Base-by-base conservation (phyloP, 2,888 invertebrate species). In the Mellilla xanthometata region DNA sequence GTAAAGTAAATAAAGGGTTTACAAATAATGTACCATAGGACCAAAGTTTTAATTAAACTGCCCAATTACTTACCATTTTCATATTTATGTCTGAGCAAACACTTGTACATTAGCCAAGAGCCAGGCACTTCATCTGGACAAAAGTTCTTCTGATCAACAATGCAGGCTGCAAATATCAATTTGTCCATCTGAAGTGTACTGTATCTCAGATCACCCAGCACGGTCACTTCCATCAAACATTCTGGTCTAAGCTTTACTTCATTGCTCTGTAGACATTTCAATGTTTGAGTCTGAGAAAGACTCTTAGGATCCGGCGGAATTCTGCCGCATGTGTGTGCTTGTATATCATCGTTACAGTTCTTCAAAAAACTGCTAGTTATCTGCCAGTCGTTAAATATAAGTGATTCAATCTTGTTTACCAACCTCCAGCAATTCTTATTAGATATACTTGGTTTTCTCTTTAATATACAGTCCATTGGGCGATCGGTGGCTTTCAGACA, bases 131-230 rank as follows among this genome's bases (percentile, higher is more conserved):
- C 93, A 69, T 94, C 92, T 0, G 92, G 90, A 75, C 98, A 98
- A 64, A 94, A 94, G 38, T 90, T 91, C 38, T 94, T 93, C 41
- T 96, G 92, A 75, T 99, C 99, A 22, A 93, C 91, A 11, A 94
- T 91, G 77, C 99, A 99, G 1, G 97, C 96, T 62, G 96, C 93
- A 84, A 95, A 98, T 50, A 99, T 90, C 40, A 97, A 94, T 47
- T 96, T 91, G 76, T 99, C 99, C 45, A 97, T 83, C 73, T 96
- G 96, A 40, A 96, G 93, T 70, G 95, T 96, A 60, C 95, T 96
- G 1, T 96, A 94, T 78, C 98, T 99, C 58, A 98, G 92, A 79
- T 98, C 97, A 2, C 97, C 95, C 3, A 99, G 91, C 33, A 93
- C 92, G 49, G 95, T 91, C 4, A 99, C 94, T 72, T 97, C 95